phyloP scores from a whole-genome alignment of 1,140 invertebrate genomes.

The Mamestra configurata region DNA sequence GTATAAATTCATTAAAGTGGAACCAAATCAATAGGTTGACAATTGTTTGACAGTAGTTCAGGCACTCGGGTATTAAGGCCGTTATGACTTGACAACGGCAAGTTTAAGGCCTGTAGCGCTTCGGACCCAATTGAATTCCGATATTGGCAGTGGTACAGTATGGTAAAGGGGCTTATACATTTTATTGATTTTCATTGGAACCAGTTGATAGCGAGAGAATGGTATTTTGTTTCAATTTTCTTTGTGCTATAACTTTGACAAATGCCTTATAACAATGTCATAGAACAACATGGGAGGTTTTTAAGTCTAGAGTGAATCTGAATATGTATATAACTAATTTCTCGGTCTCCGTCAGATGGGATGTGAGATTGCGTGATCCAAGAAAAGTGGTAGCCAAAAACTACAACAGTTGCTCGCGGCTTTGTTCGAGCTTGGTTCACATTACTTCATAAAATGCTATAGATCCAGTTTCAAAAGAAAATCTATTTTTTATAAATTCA shows the following conservation, averaged over 20 bases:
- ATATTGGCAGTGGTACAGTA: slow-evolving; percentile 54
- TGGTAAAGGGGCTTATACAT: slow-evolving; percentile 36
- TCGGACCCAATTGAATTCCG: slow-evolving; percentile 53
- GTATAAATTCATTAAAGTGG: neutral
- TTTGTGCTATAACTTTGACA: neutral
- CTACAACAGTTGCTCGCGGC: too few species aligned
- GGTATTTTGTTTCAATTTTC: slow-evolving; percentile 8
- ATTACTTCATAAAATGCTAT: too few species aligned
- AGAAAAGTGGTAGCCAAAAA: too few species aligned
- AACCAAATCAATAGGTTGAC: neutral
- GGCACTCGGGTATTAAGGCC: slow-evolving; percentile 13
- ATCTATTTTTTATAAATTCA: too few species aligned
- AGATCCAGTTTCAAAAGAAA: too few species aligned
- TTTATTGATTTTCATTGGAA: slow-evolving; percentile 51
- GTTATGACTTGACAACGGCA: slow-evolving; percentile 54
- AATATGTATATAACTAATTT: too few species aligned
- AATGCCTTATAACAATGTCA: neutral
- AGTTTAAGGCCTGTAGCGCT: slow-evolving; percentile 53
- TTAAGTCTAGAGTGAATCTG: too few species aligned
- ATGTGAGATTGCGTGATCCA: too few species aligned
- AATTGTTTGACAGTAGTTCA: slow-evolving; percentile 37
- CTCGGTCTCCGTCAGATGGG: too few species aligned
- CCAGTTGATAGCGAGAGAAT: neutral
- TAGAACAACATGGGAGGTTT: too few species aligned
- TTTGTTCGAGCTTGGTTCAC: too few species aligned